These are phyloP conservation scores for Cotesia vestalis DNA, from an alignment of 1,140 invertebrate species.

Conservation along the genomic window DNA sequence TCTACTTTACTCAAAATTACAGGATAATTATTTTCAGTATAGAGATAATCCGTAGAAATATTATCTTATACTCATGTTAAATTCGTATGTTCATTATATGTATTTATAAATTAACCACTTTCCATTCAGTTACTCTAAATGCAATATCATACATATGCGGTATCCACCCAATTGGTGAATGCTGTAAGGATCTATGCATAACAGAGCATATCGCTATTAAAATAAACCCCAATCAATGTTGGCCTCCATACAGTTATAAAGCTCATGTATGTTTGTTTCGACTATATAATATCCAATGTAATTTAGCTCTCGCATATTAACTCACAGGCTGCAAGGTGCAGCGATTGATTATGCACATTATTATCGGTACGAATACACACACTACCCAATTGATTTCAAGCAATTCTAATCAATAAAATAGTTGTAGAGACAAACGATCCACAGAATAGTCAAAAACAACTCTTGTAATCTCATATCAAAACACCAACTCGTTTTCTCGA, in stretches of 20 bases:
- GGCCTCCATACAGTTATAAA: neutral
- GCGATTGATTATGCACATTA: constrained; percentile 6
- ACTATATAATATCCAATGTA: neutral
- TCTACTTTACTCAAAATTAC: too few relatives aligned
- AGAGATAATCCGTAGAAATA: too few relatives aligned
- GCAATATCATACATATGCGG: neutral
- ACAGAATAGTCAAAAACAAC: neutral
- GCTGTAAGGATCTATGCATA: neutral
- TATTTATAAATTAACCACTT: constrained; percentile 3
- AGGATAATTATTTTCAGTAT: too few relatives aligned
- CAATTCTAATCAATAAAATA: neutral
- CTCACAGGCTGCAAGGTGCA: constrained; percentile 1
- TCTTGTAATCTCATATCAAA: neutral
- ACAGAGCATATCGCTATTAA: neutral
- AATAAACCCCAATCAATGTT: neutral
- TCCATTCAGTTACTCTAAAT: neutral
- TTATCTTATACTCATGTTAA: too few relatives aligned
- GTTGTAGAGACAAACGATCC: neutral
- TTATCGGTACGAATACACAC: neutral
- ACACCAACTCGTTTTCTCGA: neutral
- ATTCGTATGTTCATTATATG: neutral
- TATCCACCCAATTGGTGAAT: neutral
- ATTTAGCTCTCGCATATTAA: neutral
- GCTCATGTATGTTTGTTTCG: neutral
- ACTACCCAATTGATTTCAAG: neutral